Conservation (phyloP, 2,113 vertebrate species). For the Melospiza georgiana region DNA sequence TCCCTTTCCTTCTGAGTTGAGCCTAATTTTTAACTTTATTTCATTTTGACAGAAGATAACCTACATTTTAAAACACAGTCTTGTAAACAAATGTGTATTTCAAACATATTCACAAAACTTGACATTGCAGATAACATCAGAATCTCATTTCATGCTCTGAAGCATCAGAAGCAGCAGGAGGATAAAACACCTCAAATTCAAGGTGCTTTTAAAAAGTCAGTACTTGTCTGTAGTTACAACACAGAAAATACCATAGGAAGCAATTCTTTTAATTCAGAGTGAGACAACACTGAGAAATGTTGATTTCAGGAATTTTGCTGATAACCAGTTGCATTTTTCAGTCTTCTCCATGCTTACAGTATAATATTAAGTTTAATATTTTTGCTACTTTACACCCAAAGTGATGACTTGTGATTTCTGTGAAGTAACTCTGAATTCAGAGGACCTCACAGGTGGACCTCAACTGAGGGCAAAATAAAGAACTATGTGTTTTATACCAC, state of each 20-base stretch:
- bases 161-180: neutral
- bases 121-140: neutral
- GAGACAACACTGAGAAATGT: neutral
- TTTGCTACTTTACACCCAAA: neutral
- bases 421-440: neutral
- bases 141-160: neutral
- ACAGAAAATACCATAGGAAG: neutral
- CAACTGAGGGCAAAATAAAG: neutral
- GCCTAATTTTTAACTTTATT: neutral
- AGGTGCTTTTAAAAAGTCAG: neutral
- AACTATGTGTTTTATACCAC: neutral
- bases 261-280: neutral
- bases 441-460: neutral
- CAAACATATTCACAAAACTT: neutral
- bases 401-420: neutral
- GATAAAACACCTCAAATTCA: neutral
- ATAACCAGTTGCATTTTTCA: neutral
- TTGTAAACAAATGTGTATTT: conserved; percentile 41
- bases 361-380: neutral
- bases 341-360: neutral
- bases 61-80: neutral
- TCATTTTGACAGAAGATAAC: neutral
- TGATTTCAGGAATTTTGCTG: neutral
- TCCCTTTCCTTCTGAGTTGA: neutral
- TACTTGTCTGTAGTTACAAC: neutral